Percentiles rank a stretch among this genome's conserved stretches.
Conservation (phyloP, 2,113 vertebrate species). For the Colinus virginianus region DNA sequence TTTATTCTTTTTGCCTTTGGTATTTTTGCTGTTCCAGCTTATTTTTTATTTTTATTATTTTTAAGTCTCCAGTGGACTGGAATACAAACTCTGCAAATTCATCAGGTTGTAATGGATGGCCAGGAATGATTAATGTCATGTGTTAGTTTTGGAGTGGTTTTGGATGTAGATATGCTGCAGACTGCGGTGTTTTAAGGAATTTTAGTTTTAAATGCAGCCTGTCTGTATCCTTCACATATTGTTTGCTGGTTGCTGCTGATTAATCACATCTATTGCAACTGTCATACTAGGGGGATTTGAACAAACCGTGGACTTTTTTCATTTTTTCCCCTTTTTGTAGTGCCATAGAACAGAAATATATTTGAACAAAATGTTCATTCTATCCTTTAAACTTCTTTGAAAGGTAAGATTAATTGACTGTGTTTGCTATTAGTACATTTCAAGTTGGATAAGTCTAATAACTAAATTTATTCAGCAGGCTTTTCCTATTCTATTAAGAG, state of each 20-base stretch:
- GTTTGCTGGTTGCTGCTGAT: conserved; percentile 13
- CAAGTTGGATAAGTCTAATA: background rate
- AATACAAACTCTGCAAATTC: conserved; percentile 59
- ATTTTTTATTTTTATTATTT: conserved; percentile 50
- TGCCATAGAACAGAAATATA: background rate
- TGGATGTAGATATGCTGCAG: conserved; percentile 39
- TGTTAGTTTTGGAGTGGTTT: conserved; percentile 58
- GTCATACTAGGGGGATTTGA: background rate
- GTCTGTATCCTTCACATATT: background rate
- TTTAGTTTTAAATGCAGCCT: conserved; percentile 34
- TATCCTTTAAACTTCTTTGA: background rate
- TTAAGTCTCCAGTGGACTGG: background rate
- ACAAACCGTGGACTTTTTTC: background rate
- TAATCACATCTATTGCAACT: conserved; percentile 14
- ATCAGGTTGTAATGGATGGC: conserved; percentile 25
- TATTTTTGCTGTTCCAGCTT: conserved; percentile 45
- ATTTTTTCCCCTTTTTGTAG: background rate
- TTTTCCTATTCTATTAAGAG: background rate
- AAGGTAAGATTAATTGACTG: background rate
- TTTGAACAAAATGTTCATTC: conserved; percentile 19
- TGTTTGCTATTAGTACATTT: background rate
- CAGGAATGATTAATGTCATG: conserved; percentile 47
- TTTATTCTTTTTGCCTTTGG: conserved; percentile 23
- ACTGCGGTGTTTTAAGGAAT: conserved; percentile 31
- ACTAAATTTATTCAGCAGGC: background rate